Evolutionary conservation across 2,888 invertebrate genomes (phyloP), one percentile per base, ranked within the genome.

Genomic region (Pheosia tremula): DNA sequence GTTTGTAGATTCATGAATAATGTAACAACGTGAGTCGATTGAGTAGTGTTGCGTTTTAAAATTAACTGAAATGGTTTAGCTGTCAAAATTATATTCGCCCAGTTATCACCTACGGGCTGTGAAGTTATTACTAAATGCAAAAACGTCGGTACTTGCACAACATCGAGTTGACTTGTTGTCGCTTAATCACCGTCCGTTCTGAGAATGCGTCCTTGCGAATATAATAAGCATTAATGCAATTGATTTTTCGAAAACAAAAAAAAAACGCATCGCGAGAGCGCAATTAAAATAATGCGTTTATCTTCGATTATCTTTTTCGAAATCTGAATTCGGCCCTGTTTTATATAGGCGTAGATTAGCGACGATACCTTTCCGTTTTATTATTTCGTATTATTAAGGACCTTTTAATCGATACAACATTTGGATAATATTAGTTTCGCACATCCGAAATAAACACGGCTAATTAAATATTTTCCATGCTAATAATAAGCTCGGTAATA

Each of bases 191-290:
- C 8, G n/a, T 50, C 38, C 39, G 65, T 57, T 59, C 49, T 52
- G 41, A 52, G 11, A 56, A 61, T 62, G 50, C 59, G 59, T 62
- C 53, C 59, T 62, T 49, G 62, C 59, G 37, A 57, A 53, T 54
- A 49, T 55, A 57, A 57, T 7, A 57, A 59, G 52, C 36, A 24
- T 55, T 36, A 56, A 41, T 49, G 50, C 45, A 59, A 59, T 56
- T 56, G 36, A 56, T 52, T 56, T 59, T 59, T n/a, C 24, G 4
- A 3, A 7, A 38, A 39, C 13, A 47, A 9, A 9, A 38, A 38
- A 38, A 36, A 55, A 55, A 39, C n/a, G 8, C 13, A 55, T 53
- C 37, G 53, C 37, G 3, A 55, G 36, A 5, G 11, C 38, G n/a
- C n/a, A 9, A 39, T 55, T 54, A 39, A 39, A 24, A 50, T 50